Conservation (phyloP, 2,888 invertebrate species). For the Pseudolycoriella hygida region DNA sequence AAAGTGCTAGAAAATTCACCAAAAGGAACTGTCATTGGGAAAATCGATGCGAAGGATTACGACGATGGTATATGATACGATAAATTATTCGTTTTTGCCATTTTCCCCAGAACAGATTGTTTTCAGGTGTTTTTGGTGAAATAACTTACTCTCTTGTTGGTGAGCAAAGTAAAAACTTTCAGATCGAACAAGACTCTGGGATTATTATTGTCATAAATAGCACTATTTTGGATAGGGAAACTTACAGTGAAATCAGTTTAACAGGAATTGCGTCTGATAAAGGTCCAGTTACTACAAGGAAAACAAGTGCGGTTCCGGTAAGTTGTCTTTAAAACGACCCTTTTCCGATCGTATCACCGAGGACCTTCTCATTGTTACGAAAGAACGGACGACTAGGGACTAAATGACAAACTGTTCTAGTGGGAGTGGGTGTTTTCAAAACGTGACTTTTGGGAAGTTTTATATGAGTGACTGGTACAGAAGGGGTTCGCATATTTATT, state of each 20-base stretch:
- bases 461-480: too few relatives aligned
- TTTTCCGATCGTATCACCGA: too few relatives aligned
- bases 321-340: too few relatives aligned
- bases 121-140: conserved; percentile 48
- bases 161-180: conserved; percentile 53
- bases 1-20: conserved; percentile 59
- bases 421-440: too few relatives aligned
- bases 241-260: conserved; percentile 46
- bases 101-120: conserved; percentile 4
- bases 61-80: conserved; percentile 42
- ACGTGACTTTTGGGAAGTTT: too few relatives aligned
- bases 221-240: conserved; percentile 62
- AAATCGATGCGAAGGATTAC: conserved; percentile 56
- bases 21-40: conserved; percentile 50
- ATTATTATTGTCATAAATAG: conserved; percentile 56
- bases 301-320: conserved; percentile 59
- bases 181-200: conserved; percentile 51
- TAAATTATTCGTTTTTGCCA: neutral
- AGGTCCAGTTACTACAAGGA: conserved; percentile 48
- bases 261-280: conserved; percentile 68
- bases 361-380: too few relatives aligned
- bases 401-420: too few relatives aligned
- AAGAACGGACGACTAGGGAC: too few relatives aligned
- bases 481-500: too few relatives aligned
- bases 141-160: conserved; percentile 63